Evolutionary conservation across 1,140 invertebrate species (phyloP), one percentile per base, ranked within the genome.

Genomic region (Agraylea sexmaculata): DNA sequence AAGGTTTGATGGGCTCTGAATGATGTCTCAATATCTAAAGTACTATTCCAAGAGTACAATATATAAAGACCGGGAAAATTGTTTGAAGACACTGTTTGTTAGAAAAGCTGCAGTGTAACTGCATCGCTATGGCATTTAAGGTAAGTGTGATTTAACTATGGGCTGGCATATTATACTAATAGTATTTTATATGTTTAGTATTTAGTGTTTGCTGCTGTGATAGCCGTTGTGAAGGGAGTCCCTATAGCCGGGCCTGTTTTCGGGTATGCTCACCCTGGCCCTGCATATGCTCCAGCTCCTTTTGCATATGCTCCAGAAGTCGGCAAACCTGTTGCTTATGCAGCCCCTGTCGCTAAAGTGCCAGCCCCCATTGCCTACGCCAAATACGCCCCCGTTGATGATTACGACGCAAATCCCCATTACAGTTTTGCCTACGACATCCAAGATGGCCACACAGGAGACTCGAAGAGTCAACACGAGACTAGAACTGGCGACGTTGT

Each of bases 391-490:
- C 58, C 63, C 0, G 56, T 59, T 3, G 68, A 69, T 37, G 66
- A 70, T 19, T 71, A 71, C 53, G 68, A 73, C 22, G 71, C 73
- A 6, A 75, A 76, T 49, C 75, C 75, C 17, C 75, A 77, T 43
- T 79, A 79, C 58, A 72, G 71, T 37, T 80, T 75, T 50, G 68
- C 70, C 27, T 79, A 79, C 47, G 74, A 77, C 42, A 74, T 80
- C 13, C 75, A 78, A 53, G 77, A 79, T 55, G 75, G 64, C 30
- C 52, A 66, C 35, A 67, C 63, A 56, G 64, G 71, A 48, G 66
- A 70, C 43, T 64, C 62, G 19, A 69, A 70, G 55, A 62, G 54
- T 44, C 64, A 68, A 36, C 59, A 65, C 19, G 68, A 70, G 48
- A 53, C 60, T 17, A 58, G 67, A 8, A 58, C 59, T n/a, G 77